Percentiles rank a stretch among this genome's conserved stretches.
Conservation (phyloP, 2,113 vertebrate species). For the Vimba vimba region DNA sequence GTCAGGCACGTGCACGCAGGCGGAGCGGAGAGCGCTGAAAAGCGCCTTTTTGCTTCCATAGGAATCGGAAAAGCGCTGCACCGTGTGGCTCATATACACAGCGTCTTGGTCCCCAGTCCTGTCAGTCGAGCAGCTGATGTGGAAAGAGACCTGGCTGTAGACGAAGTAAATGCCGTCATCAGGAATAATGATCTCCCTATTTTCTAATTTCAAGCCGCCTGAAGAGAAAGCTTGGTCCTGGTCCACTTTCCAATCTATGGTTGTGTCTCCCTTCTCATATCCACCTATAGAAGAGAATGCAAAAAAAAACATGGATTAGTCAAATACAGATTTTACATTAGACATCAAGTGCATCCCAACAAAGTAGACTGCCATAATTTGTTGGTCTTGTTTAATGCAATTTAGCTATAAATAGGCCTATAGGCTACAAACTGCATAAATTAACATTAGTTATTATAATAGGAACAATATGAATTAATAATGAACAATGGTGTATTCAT, state of each 20-base stretch:
- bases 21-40: conserved; percentile 65
- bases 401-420: neutral
- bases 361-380: neutral
- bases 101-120: neutral
- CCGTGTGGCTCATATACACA: conserved; percentile 67
- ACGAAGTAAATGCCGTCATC: conserved; percentile 72
- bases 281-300: conserved; percentile 57
- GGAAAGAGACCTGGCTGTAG: conserved; percentile 77
- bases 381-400: neutral
- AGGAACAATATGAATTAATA: neutral
- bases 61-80: conserved; percentile 60
- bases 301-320: conserved; percentile 1
- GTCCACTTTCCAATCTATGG: conserved; percentile 61
- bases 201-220: conserved; percentile 61
- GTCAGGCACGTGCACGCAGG: conserved; percentile 38
- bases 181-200: conserved; percentile 71
- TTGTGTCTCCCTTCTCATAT: neutral
- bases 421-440: neutral
- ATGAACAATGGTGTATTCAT: neutral
- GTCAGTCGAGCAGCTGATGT: conserved; percentile 58
- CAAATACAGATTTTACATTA: neutral
- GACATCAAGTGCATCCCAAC: neutral
- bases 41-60: conserved; percentile 58
- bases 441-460: neutral
- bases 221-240: conserved; percentile 64